phyloP scores from a whole-genome alignment of 2,113 vertebrate species.

The Butorides virescens region DNA sequence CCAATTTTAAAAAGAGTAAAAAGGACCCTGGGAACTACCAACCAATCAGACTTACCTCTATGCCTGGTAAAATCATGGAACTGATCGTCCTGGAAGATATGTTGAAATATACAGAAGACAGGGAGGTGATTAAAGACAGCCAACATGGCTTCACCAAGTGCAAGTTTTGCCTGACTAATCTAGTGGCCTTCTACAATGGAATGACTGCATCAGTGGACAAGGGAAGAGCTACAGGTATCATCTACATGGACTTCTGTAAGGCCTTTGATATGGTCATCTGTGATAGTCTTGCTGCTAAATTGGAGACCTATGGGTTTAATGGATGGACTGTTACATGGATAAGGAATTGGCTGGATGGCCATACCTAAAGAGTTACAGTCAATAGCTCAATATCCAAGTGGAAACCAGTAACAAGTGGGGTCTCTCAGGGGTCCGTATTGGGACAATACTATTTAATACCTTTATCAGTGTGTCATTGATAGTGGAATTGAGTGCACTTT shows the following conservation, averaged over 20 bases:
- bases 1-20: neutral
- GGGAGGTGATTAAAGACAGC: neutral
- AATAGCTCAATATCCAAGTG: neutral
- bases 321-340: neutral
- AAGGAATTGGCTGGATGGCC: neutral
- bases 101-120: neutral
- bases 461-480: neutral
- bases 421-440: neutral
- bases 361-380: neutral
- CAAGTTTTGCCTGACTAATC: neutral
- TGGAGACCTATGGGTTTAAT: neutral
- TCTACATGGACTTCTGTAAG: neutral
- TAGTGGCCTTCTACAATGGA: neutral
- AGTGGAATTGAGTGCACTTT: neutral
- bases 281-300: neutral
- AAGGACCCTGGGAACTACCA: neutral
- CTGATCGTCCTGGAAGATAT: neutral
- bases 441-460: neutral
- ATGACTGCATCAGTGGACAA: neutral
- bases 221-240: neutral
- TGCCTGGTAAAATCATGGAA: neutral
- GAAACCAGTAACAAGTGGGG: neutral
- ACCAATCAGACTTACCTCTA: neutral
- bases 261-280: neutral
- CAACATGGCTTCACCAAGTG: neutral